Conservation (phyloP, 2,113 vertebrate species). For the Zootoca vivipara region DNA sequence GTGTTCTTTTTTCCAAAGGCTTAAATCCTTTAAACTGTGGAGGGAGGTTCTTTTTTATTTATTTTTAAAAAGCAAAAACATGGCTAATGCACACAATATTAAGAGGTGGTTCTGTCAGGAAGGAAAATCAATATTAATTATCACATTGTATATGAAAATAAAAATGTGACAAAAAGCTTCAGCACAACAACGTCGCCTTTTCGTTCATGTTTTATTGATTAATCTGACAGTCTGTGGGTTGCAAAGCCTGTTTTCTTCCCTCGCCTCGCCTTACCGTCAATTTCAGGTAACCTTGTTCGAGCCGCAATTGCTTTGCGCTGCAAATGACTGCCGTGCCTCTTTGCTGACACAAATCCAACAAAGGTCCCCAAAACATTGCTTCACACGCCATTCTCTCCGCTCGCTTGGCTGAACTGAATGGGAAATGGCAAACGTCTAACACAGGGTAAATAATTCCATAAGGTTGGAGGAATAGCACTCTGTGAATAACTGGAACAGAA, state of each 20-base stretch:
- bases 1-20: background rate
- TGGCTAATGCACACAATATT: background rate
- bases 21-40: constrained; percentile 25
- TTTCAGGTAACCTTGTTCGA: constrained; percentile 25
- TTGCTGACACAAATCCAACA: background rate
- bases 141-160: constrained; percentile 36
- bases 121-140: constrained; percentile 61
- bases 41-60: too few relatives aligned
- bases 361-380: background rate
- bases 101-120: constrained; percentile 31
- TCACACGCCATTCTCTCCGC: background rate
- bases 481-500: background rate
- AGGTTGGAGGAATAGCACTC: background rate
- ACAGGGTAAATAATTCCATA: background rate
- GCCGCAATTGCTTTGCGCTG: background rate
- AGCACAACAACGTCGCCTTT: constrained; percentile 19
- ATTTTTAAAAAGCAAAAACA: background rate
- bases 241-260: background rate
- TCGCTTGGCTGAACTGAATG: background rate
- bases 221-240: constrained; percentile 19
- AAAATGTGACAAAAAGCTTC: constrained; percentile 51
- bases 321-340: background rate
- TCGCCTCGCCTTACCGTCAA: background rate
- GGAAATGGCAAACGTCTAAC: background rate
- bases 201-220: constrained; percentile 33